A percentile compares a stretch with the other conserved stretches of the same genome.
Conservation (phyloP, 2,888 invertebrate species). For the Hypena proboscidalis region DNA sequence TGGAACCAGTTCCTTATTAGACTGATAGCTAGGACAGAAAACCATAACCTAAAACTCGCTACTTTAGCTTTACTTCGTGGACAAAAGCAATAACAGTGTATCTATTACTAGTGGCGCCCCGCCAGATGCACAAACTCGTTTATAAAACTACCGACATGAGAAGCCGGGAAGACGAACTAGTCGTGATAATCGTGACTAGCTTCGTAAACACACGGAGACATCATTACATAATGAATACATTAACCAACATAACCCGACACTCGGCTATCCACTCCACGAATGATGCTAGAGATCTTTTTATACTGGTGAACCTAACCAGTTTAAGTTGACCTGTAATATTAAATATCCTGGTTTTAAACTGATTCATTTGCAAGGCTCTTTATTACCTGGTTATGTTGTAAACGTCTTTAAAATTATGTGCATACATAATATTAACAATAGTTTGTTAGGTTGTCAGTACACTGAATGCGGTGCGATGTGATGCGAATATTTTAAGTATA, state of each 20-base stretch:
- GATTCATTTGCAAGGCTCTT: constrained; percentile 26
- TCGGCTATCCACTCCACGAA: constrained; percentile 7
- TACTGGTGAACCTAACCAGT: constrained; percentile 9
- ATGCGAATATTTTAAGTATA: constrained; percentile 19
- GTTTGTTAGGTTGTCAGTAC: constrained; percentile 24
- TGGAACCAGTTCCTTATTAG: too few relatives aligned
- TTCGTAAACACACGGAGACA: constrained; percentile 32
- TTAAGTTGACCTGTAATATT: constrained; percentile 16
- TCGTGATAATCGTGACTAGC: constrained; percentile 42
- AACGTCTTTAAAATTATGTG: constrained; percentile 38
- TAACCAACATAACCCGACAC: constrained; percentile 19
- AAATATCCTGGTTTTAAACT: constrained; percentile 19
- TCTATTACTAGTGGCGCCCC: too few relatives aligned
- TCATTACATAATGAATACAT: constrained; percentile 39
- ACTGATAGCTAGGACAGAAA: too few relatives aligned
- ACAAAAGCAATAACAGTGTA: too few relatives aligned
- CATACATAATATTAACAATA: constrained; percentile 38
- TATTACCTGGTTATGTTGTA: constrained; percentile 23
- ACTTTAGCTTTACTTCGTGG: too few relatives aligned
- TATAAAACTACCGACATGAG: constrained; percentile 22
- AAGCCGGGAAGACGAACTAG: constrained; percentile 46
- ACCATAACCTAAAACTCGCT: too few relatives aligned
- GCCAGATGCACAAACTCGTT: too few relatives aligned
- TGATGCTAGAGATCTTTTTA: constrained; percentile 19
- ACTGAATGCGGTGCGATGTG: constrained; percentile 24